Percentiles rank a stretch among this genome's conserved stretches.
These are phyloP conservation scores for Drosophila algonquin DNA, from an alignment of 2,888 invertebrate genomes.

Conservation along the genomic window DNA sequence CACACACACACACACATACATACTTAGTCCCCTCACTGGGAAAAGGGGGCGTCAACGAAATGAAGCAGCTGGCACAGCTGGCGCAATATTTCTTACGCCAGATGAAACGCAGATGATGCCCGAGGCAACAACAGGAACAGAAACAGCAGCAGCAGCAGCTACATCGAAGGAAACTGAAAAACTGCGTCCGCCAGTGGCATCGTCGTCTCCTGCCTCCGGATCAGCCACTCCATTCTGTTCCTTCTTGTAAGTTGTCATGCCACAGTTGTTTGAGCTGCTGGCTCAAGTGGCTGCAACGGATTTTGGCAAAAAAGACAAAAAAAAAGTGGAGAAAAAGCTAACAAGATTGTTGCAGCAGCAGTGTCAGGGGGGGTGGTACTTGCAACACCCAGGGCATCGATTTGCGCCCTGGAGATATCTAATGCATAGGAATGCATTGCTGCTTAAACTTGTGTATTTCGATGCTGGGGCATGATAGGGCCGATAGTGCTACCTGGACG, in stretches of 20 bases:
- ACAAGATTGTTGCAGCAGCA: constrained; percentile 56
- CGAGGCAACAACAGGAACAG: constrained; percentile 41
- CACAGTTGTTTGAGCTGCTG: constrained; percentile 75
- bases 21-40: constrained; percentile 12
- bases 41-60: constrained; percentile 52
- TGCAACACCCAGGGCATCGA: constrained; percentile 26
- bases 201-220: constrained; percentile 16
- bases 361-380: constrained; percentile 69
- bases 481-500: constrained; percentile 16
- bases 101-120: constrained; percentile 84
- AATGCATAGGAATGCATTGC: neutral
- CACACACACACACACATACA: neutral
- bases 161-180: constrained; percentile 51
- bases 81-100: constrained; percentile 82
- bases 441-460: neutral
- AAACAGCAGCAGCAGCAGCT: constrained; percentile 25
- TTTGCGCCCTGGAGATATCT: constrained; percentile 18
- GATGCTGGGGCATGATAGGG: constrained; percentile 8
- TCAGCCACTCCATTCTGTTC: constrained; percentile 4
- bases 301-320: constrained; percentile 51
- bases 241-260: constrained; percentile 72
- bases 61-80: constrained; percentile 76
- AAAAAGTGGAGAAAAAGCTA: constrained; percentile 13
- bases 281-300: constrained; percentile 76
- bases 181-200: constrained; percentile 73